Conservation (phyloP, 2,113 vertebrate genomes). For the Origma solitaria region DNA sequence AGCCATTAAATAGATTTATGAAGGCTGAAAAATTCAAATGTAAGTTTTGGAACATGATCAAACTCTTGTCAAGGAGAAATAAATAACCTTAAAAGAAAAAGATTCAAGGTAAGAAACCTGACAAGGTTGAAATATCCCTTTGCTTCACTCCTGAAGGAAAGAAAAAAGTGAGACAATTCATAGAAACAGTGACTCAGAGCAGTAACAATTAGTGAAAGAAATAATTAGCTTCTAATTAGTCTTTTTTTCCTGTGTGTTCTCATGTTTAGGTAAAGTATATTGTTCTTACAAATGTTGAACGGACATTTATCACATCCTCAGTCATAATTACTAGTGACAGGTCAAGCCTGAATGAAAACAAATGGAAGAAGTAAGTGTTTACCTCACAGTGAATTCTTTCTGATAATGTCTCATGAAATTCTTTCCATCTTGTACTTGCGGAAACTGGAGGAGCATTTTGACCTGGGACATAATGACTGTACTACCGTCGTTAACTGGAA, state of each 20-base stretch:
- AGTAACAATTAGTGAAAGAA: constrained; percentile 53
- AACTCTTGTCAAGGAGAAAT: background rate
- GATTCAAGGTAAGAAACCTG: background rate
- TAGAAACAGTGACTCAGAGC: constrained; percentile 38
- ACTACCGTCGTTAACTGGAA: background rate
- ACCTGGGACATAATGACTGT: background rate
- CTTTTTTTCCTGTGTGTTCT: constrained; percentile 55
- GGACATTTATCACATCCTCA: constrained; percentile 65
- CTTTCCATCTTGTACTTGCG: constrained; percentile 28
- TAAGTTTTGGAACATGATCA: background rate
- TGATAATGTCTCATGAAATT: constrained; percentile 43
- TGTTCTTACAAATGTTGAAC: constrained; percentile 49
- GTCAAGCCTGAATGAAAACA: constrained; percentile 52
- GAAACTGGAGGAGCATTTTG: constrained; percentile 30
- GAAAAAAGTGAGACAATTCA: background rate
- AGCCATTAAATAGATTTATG: background rate
- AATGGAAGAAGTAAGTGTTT: constrained; percentile 58
- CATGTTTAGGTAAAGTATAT: constrained; percentile 53
- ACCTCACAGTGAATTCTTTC: constrained; percentile 43
- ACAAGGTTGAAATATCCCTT: background rate
- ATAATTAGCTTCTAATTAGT: constrained; percentile 43
- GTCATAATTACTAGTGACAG: constrained; percentile 51
- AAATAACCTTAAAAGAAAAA: background rate
- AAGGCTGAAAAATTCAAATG: background rate
- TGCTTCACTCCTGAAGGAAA: background rate